Conservation (phyloP, 1,140 invertebrate genomes). For the Aplysia californica region DNA sequence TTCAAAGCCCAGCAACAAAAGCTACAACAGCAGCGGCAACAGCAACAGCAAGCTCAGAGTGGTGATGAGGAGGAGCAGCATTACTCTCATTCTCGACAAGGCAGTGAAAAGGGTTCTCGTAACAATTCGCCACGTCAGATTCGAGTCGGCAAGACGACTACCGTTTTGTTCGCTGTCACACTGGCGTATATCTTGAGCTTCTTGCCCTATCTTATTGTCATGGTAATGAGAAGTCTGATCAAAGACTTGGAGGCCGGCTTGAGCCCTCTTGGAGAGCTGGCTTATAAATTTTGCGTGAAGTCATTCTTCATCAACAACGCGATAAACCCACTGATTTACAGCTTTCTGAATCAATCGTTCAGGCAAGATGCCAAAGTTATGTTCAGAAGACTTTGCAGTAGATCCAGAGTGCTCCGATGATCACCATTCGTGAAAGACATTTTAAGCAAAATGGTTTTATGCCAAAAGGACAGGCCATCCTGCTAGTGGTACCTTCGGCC, state of each 20-base stretch:
- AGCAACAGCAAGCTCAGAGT: background rate
- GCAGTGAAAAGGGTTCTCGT: too few relatives aligned
- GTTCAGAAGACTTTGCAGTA: constrained; percentile 31
- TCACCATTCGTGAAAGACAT: too few relatives aligned
- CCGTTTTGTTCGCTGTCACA: constrained; percentile 50
- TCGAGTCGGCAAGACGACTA: constrained; percentile 47
- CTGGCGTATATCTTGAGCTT: constrained; percentile 54
- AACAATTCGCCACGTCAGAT: constrained; percentile 30
- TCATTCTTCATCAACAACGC: constrained; percentile 59
- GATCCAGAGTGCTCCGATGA: constrained; percentile 35
- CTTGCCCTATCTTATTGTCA: constrained; percentile 48
- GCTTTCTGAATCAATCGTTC: constrained; percentile 52
- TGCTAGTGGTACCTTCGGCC: background rate
- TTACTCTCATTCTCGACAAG: too few relatives aligned
- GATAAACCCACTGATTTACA: constrained; percentile 55
- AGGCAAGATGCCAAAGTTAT: constrained; percentile 41
- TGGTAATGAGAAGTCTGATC: constrained; percentile 45
- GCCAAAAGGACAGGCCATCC: background rate
- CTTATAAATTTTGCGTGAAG: constrained; percentile 56
- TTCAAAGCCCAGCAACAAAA: background rate
- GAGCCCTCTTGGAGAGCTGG: constrained; percentile 42
- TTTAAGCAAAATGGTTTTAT: background rate
- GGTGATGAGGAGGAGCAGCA: background rate
- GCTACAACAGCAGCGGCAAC: background rate
- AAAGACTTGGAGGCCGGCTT: constrained; percentile 51